phyloP scores from a whole-genome alignment of 2,888 invertebrate genomes.

The Brachynemurus nebulosus region DNA sequence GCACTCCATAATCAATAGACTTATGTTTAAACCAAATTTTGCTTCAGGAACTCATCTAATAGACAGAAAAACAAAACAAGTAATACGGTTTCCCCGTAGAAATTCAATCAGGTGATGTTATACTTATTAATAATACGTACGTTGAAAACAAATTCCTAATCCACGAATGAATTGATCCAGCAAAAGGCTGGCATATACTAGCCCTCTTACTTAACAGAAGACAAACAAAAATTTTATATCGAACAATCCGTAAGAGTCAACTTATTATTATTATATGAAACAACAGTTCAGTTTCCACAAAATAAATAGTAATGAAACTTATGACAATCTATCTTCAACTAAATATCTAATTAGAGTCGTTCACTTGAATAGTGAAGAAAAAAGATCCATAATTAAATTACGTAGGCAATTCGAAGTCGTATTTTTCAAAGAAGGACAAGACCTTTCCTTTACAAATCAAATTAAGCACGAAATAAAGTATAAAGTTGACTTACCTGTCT shows the following conservation, averaged over 20 bases:
- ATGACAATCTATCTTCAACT: not conserved
- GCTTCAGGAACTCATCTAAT: not conserved
- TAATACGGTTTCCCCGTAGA: not conserved
- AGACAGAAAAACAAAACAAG: not conserved
- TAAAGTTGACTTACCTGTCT: conserved; percentile 19
- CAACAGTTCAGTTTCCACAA: not conserved
- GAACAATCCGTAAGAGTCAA: not conserved
- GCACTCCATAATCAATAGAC: not conserved
- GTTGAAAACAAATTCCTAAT: not conserved
- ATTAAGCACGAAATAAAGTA: conserved; percentile 19
- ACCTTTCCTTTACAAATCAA: conserved; percentile 17
- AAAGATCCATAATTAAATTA: not conserved
- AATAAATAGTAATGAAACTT: not conserved
- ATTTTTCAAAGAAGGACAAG: conserved; percentile 12
- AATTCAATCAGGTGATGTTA: not conserved
- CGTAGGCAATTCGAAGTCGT: conserved; percentile 13
- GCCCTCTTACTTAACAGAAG: not conserved
- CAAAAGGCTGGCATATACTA: not conserved
- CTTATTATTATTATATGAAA: not conserved
- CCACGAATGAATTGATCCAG: not conserved
- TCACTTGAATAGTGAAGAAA: not conserved
- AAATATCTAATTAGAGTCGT: not conserved
- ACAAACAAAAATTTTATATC: not conserved
- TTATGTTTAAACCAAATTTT: not conserved
- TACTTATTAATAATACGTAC: not conserved